phyloP scores from a whole-genome alignment of 2,113 vertebrate species.

The Pangasianodon hypophthalmus region DNA sequence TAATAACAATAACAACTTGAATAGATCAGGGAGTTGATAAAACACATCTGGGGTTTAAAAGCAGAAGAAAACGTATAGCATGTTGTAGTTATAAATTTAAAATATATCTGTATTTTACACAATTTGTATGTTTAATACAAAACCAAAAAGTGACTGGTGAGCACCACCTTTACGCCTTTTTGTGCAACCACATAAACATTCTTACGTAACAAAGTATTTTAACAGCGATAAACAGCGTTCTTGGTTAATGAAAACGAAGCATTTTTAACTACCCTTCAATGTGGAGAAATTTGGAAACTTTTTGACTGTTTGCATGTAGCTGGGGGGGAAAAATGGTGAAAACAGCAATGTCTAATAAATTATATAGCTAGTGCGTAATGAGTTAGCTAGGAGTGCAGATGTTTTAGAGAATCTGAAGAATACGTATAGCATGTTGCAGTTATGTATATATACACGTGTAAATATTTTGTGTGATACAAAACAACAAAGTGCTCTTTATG shows the following conservation, averaged over 20 bases:
- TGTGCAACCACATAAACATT: too few species aligned
- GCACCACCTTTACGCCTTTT: too few species aligned
- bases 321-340: too few species aligned
- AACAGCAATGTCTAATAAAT: not conserved
- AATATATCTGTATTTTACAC: not conserved
- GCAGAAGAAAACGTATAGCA: not conserved
- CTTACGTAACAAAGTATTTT: not conserved
- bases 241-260: not conserved
- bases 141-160: too few species aligned
- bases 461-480: too few species aligned
- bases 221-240: too few species aligned
- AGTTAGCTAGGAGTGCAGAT: not conserved
- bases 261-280: not conserved
- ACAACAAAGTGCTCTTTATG: too few species aligned
- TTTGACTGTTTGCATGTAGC: not conserved
- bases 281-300: not conserved
- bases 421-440: too few species aligned
- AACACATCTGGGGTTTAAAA: not conserved
- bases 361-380: not conserved
- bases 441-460: too few species aligned
- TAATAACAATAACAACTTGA: not conserved
- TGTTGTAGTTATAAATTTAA: not conserved
- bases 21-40: not conserved
- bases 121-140: too few species aligned
- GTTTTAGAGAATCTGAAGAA: too few species aligned